phyloP scores from a whole-genome alignment of 2,797 vertebrate species.

The Coregonus ussuriensis region DNA sequence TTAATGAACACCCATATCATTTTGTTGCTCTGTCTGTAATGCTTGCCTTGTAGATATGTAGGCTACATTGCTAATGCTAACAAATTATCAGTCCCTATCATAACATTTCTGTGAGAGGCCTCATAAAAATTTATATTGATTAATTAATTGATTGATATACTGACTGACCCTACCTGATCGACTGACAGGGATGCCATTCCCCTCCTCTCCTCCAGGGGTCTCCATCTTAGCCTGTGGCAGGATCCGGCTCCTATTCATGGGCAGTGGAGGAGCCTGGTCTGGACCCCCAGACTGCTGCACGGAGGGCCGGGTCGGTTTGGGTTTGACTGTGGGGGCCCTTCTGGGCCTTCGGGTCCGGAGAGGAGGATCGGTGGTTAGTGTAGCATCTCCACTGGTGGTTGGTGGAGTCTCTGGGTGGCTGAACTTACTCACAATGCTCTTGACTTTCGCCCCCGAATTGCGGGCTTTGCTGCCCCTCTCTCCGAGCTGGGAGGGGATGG shows the following conservation, averaged over 20 bases:
- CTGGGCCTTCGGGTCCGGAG: conserved; percentile 9
- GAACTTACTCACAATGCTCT: conserved; percentile 72
- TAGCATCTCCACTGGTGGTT: background rate
- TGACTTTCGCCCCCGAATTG: conserved; percentile 66
- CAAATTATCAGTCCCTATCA: background rate
- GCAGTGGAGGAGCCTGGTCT: conserved; percentile 68
- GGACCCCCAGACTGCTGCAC: background rate
- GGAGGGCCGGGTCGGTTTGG: conserved; percentile 47
- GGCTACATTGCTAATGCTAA: background rate
- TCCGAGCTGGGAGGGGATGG: conserved; percentile 19
- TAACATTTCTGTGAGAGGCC: background rate
- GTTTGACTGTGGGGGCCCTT: conserved; percentile 61
- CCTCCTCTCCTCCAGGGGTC: conserved; percentile 19
- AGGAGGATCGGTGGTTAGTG: background rate
- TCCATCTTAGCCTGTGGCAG: conserved; percentile 15
- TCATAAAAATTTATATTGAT: background rate
- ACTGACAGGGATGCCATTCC: conserved; percentile 10
- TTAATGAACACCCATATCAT: no score
- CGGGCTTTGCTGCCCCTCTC: conserved; percentile 6
- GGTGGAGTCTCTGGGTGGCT: conserved; percentile 45
- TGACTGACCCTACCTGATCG: conserved; percentile 69
- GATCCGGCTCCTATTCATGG: conserved; percentile 61
- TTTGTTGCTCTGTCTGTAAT: background rate
- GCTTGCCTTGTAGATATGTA: background rate
- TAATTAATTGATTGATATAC: background rate